Percentiles rank a stretch among this genome's conserved stretches.
Evolutionary conservation across 2,888 invertebrate genomes (phyloP).

Genomic region (Sphecodes monilicornis): DNA sequence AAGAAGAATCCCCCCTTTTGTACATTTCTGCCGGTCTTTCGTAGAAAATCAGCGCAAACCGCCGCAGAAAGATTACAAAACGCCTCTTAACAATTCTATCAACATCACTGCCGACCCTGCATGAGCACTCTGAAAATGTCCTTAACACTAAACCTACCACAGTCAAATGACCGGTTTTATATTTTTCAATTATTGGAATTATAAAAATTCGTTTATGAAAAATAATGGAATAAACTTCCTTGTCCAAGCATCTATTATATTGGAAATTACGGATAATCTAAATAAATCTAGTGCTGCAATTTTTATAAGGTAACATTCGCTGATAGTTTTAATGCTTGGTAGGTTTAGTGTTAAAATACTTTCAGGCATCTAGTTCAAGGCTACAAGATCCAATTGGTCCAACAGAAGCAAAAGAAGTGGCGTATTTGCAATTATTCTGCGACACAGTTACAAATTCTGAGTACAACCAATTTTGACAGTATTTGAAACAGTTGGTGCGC

Average conservation of each 20-base stretch:
- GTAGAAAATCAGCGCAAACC: not conserved
- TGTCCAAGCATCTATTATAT: too few relatives aligned
- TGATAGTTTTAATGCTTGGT: too few relatives aligned
- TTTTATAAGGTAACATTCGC: too few relatives aligned
- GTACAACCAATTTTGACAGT: not conserved
- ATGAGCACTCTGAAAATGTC: not conserved
- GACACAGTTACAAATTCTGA: not conserved
- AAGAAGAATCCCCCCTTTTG: conserved; percentile 35
- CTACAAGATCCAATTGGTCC: not conserved
- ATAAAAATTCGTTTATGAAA: too few relatives aligned
- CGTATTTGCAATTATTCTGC: not conserved
- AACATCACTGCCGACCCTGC: not conserved
- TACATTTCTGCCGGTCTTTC: conserved; percentile 14
- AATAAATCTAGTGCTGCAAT: too few relatives aligned
- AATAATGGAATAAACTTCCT: too few relatives aligned
- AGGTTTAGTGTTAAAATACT: too few relatives aligned
- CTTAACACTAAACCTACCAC: too few relatives aligned
- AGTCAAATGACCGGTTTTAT: too few relatives aligned
- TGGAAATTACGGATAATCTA: too few relatives aligned
- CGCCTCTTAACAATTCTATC: not conserved
- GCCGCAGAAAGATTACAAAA: not conserved
- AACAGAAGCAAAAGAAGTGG: not conserved
- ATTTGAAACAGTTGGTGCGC: not conserved
- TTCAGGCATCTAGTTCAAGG: not conserved
- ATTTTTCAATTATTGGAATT: too few relatives aligned